Evolutionary conservation across 2,113 vertebrate genomes (phyloP).

Genomic region (Platycercus adscitus): DNA sequence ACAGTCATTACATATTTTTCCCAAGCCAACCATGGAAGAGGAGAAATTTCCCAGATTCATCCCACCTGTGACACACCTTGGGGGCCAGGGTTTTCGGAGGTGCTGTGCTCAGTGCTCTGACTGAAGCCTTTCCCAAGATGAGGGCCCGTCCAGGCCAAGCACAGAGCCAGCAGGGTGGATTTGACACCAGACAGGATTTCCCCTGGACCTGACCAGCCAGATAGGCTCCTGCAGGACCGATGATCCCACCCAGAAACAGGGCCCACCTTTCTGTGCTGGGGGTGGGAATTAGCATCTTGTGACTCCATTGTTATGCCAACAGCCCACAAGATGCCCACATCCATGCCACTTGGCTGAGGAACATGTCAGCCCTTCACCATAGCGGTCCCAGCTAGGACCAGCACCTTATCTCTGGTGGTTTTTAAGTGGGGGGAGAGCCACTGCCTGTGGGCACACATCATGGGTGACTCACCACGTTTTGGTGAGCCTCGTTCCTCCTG

Average conservation of each 20-base stretch:
- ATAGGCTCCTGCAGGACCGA: not conserved
- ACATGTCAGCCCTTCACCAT: accelerated
- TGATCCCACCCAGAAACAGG: not conserved
- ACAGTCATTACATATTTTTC: not conserved
- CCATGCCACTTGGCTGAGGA: not conserved
- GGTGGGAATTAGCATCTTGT: accelerated
- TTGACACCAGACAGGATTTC: not conserved
- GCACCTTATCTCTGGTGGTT: accelerated
- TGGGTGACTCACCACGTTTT: not conserved
- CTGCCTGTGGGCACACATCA: accelerated
- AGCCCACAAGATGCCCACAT: accelerated
- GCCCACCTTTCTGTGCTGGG: accelerated
- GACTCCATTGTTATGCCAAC: not conserved
- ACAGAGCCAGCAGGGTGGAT: accelerated
- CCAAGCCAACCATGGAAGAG: not conserved
- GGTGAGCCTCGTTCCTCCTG: not conserved
- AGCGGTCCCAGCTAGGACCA: accelerated
- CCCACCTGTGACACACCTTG: accelerated
- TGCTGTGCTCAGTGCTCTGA: not conserved
- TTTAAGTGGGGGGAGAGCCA: not conserved
- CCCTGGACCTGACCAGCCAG: accelerated
- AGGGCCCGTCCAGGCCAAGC: not conserved
- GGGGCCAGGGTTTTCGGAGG: not conserved
- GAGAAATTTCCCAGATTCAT: not conserved
- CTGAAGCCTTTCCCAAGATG: accelerated